Evolutionary conservation across 2,888 invertebrate species (phyloP).

Genomic region (Sussaba pulchella): DNA sequence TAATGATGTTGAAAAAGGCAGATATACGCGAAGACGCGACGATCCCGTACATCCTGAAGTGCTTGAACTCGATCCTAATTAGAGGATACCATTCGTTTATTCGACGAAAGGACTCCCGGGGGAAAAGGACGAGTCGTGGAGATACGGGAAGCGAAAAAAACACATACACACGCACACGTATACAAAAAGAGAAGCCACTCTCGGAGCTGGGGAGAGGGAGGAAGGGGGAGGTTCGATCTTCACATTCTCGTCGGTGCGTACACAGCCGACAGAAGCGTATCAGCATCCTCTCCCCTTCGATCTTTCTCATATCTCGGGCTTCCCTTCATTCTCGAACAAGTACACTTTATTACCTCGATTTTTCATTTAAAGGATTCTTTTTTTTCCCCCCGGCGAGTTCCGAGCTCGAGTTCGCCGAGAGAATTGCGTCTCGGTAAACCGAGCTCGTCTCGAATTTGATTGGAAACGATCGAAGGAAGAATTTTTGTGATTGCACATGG

Average conservation of each 20-base stretch:
- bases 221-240: constrained; percentile 19
- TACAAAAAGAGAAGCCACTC: no score
- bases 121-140: constrained; percentile 28
- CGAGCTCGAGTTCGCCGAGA: neutral
- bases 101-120: constrained; percentile 51
- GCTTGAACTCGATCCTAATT: constrained; percentile 71
- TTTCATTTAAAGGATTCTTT: constrained; percentile 49
- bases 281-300: constrained; percentile 50
- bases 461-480: constrained; percentile 11
- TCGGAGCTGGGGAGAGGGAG: neutral
- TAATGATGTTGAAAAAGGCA: constrained; percentile 35
- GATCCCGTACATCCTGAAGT: constrained; percentile 57
- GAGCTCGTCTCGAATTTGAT: neutral
- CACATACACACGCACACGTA: no score
- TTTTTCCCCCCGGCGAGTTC: constrained; percentile 14
- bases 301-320: constrained; percentile 11
- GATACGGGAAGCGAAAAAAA: constrained; percentile 35
- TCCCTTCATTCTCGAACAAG: constrained; percentile 31
- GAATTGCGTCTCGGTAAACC: neutral
- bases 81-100: constrained; percentile 67
- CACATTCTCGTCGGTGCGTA: constrained; percentile 43
- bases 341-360: constrained; percentile 42
- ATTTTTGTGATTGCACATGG: neutral
- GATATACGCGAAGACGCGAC: constrained; percentile 43
- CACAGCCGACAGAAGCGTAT: constrained; percentile 21